Conservation (phyloP, 1,140 invertebrate genomes). For the Euwallacea similis region DNA sequence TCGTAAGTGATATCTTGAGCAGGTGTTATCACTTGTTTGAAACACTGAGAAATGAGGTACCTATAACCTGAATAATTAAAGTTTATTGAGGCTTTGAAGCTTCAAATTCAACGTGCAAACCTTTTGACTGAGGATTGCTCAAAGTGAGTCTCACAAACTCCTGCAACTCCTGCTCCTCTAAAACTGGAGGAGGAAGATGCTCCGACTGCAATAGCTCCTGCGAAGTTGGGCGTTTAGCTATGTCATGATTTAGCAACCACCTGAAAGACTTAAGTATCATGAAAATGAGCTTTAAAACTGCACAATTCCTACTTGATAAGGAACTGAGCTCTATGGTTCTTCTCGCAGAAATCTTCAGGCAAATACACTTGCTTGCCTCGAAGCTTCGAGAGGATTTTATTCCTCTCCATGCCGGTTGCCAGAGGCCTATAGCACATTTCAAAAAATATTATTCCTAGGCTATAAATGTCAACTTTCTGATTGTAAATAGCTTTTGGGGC, state of each 20-base stretch:
- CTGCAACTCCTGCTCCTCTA: conserved; percentile 79
- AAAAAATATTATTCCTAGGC: conserved; percentile 80
- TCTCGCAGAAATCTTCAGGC: conserved; percentile 53
- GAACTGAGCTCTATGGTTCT: conserved; percentile 42
- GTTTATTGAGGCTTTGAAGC: neutral
- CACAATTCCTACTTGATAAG: neutral
- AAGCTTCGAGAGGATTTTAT: conserved; percentile 72
- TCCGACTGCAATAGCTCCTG: conserved; percentile 79
- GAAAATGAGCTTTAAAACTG: neutral
- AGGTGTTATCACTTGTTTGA: conserved; percentile 66
- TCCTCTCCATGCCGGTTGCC: conserved; percentile 85
- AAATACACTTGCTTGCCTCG: conserved; percentile 69
- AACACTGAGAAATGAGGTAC: conserved; percentile 70
- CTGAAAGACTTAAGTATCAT: conserved; percentile 49
- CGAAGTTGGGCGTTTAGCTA: conserved; percentile 77
- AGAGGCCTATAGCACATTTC: conserved; percentile 91
- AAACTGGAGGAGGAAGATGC: conserved; percentile 73
- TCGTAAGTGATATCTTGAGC: conserved; percentile 78
- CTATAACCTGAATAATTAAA: conserved; percentile 60
- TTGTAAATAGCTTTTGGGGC: conserved; percentile 74
- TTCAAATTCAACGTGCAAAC: conserved; percentile 36
- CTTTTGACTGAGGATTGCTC: conserved; percentile 77
- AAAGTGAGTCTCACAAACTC: conserved; percentile 77
- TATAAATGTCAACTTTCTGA: conserved; percentile 96
- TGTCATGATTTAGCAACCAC: conserved; percentile 86